These are phyloP conservation scores for Drosophila rubida DNA, from an alignment of 2,888 invertebrate genomes.

Conservation along the genomic window DNA sequence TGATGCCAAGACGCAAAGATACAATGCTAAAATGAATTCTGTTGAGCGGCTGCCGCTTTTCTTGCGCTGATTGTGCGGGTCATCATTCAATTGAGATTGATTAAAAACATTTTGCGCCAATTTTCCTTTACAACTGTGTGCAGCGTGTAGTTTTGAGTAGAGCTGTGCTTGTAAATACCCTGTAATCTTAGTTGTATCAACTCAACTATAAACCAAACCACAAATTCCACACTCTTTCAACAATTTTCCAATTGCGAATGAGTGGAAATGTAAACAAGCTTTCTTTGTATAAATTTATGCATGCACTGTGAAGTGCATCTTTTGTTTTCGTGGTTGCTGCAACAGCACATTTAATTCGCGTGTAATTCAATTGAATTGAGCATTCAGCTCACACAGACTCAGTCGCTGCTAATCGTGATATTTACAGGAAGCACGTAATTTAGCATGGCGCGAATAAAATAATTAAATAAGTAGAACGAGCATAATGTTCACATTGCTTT, in stretches of 20 bases:
- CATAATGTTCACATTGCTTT: neutral
- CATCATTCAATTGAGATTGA: slow-evolving; percentile 84
- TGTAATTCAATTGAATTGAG: slow-evolving; percentile 71
- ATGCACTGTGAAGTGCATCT: slow-evolving; percentile 47
- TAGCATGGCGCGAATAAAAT: slow-evolving; percentile 47
- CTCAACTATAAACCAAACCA: neutral
- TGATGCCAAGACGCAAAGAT: slow-evolving; percentile 26
- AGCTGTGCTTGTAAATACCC: neutral
- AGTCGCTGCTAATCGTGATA: slow-evolving; percentile 37
- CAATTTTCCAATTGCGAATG: too few relatives aligned
- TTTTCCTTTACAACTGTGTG: slow-evolving; percentile 40
- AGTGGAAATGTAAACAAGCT: slow-evolving; percentile 35
- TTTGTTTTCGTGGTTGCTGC: slow-evolving; percentile 52
- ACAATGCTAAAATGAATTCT: slow-evolving; percentile 43
- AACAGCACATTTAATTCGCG: slow-evolving; percentile 67
- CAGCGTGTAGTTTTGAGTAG: neutral
- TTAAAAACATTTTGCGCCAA: slow-evolving; percentile 80
- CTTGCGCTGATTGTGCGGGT: slow-evolving; percentile 79
- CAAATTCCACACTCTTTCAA: neutral
- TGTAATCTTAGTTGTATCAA: neutral
- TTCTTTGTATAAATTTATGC: slow-evolving; percentile 5
- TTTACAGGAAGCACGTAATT: slow-evolving; percentile 72
- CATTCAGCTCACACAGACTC: slow-evolving; percentile 58
- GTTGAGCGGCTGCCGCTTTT: slow-evolving; percentile 15
- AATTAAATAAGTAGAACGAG: slow-evolving; percentile 32